Conservation (phyloP, 2,113 vertebrate species). For the Rostratula benghalensis region DNA sequence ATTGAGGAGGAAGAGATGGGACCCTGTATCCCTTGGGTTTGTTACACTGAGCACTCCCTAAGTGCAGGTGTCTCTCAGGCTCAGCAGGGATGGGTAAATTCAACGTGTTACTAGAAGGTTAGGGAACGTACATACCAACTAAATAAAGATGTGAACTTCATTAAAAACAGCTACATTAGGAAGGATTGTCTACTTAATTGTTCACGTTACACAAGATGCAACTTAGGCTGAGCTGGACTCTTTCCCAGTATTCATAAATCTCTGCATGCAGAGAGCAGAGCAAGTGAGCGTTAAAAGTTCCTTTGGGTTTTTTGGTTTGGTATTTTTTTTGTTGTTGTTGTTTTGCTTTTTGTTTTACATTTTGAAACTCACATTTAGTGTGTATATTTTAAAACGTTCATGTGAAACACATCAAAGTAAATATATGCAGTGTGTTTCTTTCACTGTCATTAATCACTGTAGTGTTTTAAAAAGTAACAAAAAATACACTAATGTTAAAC, state of each 20-base stretch:
- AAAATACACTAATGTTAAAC: slow-evolving; percentile 49
- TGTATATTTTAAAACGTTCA: slow-evolving; percentile 63
- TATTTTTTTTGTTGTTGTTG: neutral
- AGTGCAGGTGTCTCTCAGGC: neutral
- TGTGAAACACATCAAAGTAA: slow-evolving; percentile 62
- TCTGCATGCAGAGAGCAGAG: slow-evolving; percentile 11
- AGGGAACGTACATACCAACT: neutral
- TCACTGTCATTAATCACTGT: slow-evolving; percentile 59
- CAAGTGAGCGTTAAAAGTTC: slow-evolving; percentile 26
- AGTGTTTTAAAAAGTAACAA: slow-evolving; percentile 49
- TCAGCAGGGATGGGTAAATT: neutral
- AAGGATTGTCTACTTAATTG: neutral
- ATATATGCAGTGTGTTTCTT: slow-evolving; percentile 47
- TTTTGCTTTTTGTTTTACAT: slow-evolving; percentile 57
- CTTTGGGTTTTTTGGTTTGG: neutral
- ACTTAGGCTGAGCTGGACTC: slow-evolving; percentile 14
- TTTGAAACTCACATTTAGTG: slow-evolving; percentile 43
- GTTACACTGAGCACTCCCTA: neutral
- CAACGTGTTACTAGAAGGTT: neutral
- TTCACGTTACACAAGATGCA: neutral
- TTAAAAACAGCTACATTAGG: neutral
- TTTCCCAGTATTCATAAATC: slow-evolving; percentile 52
- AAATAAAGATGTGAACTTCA: neutral
- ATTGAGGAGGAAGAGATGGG: neutral
- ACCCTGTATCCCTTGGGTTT: neutral